A percentile compares a stretch with the other conserved stretches of the same genome.
These are phyloP conservation scores for Drosophila athabasca DNA, from an alignment of 1,140 invertebrate genomes.

Conservation along the genomic window DNA sequence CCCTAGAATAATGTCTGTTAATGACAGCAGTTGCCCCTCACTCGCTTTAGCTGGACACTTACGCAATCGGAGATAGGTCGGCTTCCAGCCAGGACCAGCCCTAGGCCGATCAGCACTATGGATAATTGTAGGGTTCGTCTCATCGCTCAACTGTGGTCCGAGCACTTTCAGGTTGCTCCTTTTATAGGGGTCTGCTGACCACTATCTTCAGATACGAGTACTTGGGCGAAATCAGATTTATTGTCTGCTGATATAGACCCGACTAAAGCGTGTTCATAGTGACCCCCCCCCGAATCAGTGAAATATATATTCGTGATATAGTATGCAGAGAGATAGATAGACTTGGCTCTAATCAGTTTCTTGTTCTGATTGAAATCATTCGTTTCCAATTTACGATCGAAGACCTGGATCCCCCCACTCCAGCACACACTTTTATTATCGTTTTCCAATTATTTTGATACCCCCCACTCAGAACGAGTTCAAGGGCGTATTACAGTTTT, in stretches of 20 bases:
- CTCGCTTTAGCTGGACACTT: slow-evolving; percentile 14
- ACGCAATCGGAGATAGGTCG: slow-evolving; percentile 72
- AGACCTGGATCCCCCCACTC: slow-evolving; percentile 15
- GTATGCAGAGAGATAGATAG: slow-evolving; percentile 19
- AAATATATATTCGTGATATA: slow-evolving; percentile 25
- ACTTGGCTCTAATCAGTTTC: slow-evolving; percentile 37
- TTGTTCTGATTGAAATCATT: slow-evolving; percentile 41
- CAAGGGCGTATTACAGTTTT: neutral
- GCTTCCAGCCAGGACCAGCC: slow-evolving; percentile 40
- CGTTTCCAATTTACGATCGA: slow-evolving; percentile 44
- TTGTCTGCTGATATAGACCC: slow-evolving; percentile 7
- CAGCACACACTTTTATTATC: slow-evolving; percentile 28
- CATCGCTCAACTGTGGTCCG: slow-evolving; percentile 36
- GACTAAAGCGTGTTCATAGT: neutral
- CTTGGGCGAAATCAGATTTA: slow-evolving; percentile 42
- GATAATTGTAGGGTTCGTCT: slow-evolving; percentile 37
- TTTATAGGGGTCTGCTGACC: slow-evolving; percentile 33
- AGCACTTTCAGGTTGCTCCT: slow-evolving; percentile 2
- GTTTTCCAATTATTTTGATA: slow-evolving; percentile 42
- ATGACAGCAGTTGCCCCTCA: neutral
- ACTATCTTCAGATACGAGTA: slow-evolving; percentile 34
- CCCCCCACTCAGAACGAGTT: neutral
- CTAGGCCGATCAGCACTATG: slow-evolving; percentile 48
- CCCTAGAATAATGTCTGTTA: slow-evolving; percentile 31
- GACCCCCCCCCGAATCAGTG: slow-evolving; percentile 25